phyloP scores from a whole-genome alignment of 2,797 vertebrate species.

The Catharus ustulatus region DNA sequence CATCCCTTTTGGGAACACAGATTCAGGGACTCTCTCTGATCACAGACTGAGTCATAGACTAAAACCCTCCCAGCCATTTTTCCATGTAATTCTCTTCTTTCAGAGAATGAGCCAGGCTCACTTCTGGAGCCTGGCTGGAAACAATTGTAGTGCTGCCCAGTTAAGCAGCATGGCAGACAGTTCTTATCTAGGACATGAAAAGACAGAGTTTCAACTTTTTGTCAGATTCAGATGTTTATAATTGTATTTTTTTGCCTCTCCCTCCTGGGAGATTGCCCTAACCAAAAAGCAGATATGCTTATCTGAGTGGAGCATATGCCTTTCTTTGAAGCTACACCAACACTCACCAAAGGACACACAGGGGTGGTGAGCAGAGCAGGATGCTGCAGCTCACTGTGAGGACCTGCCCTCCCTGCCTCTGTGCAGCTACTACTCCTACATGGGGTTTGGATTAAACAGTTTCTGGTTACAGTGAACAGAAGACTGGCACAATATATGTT shows the following conservation, averaged over 20 bases:
- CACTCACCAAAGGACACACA: rapidly evolving
- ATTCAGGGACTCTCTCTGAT: not conserved
- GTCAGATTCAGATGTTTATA: not conserved
- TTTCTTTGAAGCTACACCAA: not conserved
- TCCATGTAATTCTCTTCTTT: not conserved
- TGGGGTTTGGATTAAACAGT: not conserved
- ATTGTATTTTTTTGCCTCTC: not conserved
- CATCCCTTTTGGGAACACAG: not conserved
- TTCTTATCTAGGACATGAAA: not conserved
- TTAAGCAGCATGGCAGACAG: not conserved
- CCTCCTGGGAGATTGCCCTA: not conserved
- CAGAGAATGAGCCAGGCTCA: not conserved
- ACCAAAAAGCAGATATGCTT: not conserved
- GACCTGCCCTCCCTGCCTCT: not conserved
- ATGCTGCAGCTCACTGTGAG: not conserved
- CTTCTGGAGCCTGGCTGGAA: not conserved
- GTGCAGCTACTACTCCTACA: not conserved
- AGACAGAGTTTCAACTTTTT: not conserved
- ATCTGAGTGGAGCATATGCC: not conserved
- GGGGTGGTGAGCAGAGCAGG: not conserved
- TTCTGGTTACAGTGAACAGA: not conserved
- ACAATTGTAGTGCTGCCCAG: not conserved
- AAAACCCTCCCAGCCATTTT: not conserved
- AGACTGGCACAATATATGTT: not conserved
- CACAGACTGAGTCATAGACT: not conserved